Percentiles rank a stretch among this genome's conserved stretches.
phyloP scores from a whole-genome alignment of 2,113 vertebrate species.

The Amphilophus citrinellus region DNA sequence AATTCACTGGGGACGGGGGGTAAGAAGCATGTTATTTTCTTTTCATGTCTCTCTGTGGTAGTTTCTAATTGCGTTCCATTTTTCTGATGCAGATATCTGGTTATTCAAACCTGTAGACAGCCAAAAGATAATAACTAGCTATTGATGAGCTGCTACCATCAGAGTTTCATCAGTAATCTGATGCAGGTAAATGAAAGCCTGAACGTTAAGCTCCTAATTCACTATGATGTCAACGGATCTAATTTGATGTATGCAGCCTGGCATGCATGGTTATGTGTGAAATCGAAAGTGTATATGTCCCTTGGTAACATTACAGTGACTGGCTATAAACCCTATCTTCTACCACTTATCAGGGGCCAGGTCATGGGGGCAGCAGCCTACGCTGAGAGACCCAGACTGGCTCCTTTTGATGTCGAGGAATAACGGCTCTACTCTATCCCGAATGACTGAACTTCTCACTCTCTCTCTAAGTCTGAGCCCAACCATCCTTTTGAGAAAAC shows the following conservation, averaged over 20 bases:
- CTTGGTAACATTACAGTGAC: neutral
- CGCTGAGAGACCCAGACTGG: rapidly evolving
- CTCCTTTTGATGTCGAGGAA: neutral
- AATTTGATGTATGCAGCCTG: constrained; percentile 21
- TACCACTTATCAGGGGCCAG: neutral
- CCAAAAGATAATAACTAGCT: constrained; percentile 13
- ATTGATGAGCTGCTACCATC: neutral
- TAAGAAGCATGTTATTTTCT: constrained; percentile 9
- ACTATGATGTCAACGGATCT: constrained; percentile 43
- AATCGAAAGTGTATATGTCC: neutral
- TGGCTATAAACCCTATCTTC: neutral
- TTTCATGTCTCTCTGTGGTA: neutral
- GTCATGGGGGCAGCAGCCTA: neutral
- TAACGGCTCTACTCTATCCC: neutral
- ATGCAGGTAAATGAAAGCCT: constrained; percentile 13
- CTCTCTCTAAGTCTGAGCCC: too few species aligned
- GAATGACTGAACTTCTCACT: too few species aligned
- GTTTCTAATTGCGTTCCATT: constrained; percentile 32
- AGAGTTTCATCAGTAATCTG: constrained; percentile 36
- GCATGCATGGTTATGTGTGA: constrained; percentile 11
- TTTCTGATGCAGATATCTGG: constrained; percentile 31
- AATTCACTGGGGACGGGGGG: neutral
- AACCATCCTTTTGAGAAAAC: too few species aligned
- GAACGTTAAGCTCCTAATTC: constrained; percentile 34
- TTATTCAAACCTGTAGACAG: constrained; percentile 13